These are phyloP conservation scores for Herpetotheres cachinnans DNA, from an alignment of 2,113 vertebrate genomes.

Conservation along the genomic window DNA sequence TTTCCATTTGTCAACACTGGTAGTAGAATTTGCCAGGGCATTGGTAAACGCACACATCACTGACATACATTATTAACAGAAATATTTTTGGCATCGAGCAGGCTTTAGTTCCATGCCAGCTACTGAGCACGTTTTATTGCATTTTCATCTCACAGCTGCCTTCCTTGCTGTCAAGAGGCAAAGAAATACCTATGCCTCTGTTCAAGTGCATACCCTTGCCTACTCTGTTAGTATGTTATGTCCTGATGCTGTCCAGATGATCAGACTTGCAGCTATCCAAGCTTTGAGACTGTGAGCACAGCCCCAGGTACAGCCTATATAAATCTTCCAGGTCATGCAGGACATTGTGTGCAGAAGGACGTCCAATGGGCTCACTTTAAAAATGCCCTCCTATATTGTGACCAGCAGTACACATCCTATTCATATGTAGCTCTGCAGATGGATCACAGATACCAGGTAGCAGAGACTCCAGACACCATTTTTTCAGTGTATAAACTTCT, in stretches of 20 bases:
- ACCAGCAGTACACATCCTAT: neutral
- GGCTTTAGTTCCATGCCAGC: neutral
- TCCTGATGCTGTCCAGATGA: neutral
- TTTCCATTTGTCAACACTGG: neutral
- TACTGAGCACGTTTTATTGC: neutral
- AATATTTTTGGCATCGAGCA: neutral
- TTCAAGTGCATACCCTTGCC: neutral
- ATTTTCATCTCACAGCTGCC: neutral
- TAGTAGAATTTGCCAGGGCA: neutral
- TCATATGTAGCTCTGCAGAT: neutral
- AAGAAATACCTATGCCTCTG: neutral
- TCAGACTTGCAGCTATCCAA: neutral
- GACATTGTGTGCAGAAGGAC: neutral
- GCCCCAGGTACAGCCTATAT: neutral
- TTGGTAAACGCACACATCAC: neutral
- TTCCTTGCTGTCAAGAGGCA: neutral
- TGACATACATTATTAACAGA: neutral
- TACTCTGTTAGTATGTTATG: neutral
- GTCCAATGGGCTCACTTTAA: neutral
- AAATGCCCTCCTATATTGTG: neutral
- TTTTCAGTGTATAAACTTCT: neutral
- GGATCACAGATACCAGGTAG: neutral
- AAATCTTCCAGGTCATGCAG: neutral
- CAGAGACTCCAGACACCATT: neutral
- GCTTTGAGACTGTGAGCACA: neutral